phyloP scores from a whole-genome alignment of 2,113 vertebrate species.

The Neolamprologus falcicula region DNA sequence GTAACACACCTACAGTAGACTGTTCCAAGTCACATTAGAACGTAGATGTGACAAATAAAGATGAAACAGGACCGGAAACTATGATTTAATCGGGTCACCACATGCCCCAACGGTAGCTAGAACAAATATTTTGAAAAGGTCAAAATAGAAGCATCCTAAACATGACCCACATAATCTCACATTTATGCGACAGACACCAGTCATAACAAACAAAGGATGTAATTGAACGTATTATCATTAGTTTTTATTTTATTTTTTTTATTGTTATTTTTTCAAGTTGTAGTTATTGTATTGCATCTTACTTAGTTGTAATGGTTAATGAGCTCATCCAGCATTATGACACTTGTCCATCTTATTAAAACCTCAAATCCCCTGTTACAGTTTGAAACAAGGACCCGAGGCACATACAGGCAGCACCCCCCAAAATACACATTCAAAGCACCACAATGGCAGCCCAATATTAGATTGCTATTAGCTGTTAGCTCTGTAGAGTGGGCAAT shows the following conservation, averaged over 20 bases:
- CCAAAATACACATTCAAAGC: background rate
- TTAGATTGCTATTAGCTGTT: background rate
- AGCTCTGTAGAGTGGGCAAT: background rate
- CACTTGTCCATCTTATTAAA: background rate
- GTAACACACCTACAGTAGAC: background rate
- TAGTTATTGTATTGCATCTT: background rate
- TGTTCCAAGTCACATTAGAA: background rate
- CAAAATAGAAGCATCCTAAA: background rate
- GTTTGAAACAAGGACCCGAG: background rate
- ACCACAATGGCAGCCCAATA: background rate
- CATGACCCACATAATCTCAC: background rate
- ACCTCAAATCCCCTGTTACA: background rate
- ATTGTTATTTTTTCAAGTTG: background rate
- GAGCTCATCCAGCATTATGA: background rate
- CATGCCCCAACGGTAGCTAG: accelerated
- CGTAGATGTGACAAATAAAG: background rate
- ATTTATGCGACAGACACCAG: background rate
- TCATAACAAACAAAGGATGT: background rate
- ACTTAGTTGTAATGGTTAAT: background rate
- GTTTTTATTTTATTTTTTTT: background rate
- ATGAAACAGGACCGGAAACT: accelerated
- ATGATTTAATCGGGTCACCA: background rate
- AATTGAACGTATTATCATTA: background rate
- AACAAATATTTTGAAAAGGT: background rate
- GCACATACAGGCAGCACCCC: background rate